phyloP scores from a whole-genome alignment of 1,140 invertebrate genomes.

The Pseudachorutes palmiensis region DNA sequence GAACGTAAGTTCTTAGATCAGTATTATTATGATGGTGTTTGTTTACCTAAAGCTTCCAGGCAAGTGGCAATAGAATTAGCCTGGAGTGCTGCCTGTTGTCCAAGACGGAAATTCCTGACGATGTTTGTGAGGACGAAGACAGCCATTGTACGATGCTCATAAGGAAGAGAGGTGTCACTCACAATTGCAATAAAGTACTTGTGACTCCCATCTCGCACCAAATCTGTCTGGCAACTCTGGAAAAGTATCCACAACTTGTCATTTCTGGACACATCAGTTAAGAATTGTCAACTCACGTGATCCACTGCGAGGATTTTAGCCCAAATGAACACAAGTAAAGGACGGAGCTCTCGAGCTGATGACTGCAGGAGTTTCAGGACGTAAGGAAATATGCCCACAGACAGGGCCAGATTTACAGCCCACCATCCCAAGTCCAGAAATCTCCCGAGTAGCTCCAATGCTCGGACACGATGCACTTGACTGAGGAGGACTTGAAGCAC shows the following conservation, averaged over 20 bases:
- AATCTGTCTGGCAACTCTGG: constrained; percentile 84
- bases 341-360: constrained; percentile 79
- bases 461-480: constrained; percentile 90
- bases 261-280: constrained; percentile 5
- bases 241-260: constrained; percentile 40
- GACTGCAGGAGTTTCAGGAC: constrained; percentile 92
- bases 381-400: constrained; percentile 98
- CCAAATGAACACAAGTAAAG: constrained; percentile 95
- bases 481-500: constrained; percentile 94
- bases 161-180: constrained; percentile 71
- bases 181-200: constrained; percentile 89
- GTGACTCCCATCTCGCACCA: constrained; percentile 90
- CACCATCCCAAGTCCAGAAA: constrained; percentile 94
- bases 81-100: constrained; percentile 78
- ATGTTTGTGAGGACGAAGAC: constrained; percentile 87
- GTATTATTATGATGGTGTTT: constrained; percentile 40
- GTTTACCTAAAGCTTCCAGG: constrained; percentile 51
- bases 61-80: constrained; percentile 81
- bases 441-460: constrained; percentile 82
- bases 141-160: constrained; percentile 77
- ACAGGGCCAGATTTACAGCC: constrained; percentile 92
- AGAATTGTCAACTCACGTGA: constrained; percentile 57
- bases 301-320: constrained; percentile 97
- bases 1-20: neutral
- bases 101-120: constrained; percentile 75